Base-by-base conservation (phyloP, 1,140 invertebrate species). In the Harpegnathos saltator region DNA sequence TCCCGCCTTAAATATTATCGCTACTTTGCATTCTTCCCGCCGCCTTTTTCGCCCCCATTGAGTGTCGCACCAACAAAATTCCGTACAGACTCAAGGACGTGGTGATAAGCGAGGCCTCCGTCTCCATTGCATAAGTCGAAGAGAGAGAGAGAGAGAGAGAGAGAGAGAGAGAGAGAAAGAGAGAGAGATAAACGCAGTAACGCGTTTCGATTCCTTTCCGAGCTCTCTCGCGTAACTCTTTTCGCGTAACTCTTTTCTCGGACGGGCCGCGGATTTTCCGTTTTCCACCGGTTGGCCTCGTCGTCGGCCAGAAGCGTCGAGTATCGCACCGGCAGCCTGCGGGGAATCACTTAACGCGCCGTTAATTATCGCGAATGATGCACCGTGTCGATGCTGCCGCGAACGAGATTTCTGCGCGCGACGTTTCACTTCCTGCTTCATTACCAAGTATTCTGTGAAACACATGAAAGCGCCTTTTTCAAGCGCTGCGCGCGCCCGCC, bases 301-400 rank as follows among this genome's bases (percentile, higher is more conserved):
- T 86, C 69, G 24, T 65, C 73, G 17, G 22, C 26, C 50, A 33
- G 48, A 29, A 63, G 17, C 19, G 24, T 69, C 58, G 56, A 5
- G 24, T 22, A 5, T 33, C 29, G 66, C 48, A 59, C 15, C 24
- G 19, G 12, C 48, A 0, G 48, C 56, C 48, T 1, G 48, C 56
- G 22, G 54, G 72, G 52, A 66, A 50, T n/a, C 44, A 59, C 74
- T 83, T 71, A 50, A 81, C 52, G 50, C 44, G 71, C 71, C 77
- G 59, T 87, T 88, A 88, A 87, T 88, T 87, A 88, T 85, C 59
- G 73, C 50, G 33, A 11, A 50, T 33, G 29, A 80, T 80, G 5
- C 38, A 59, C 33, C n/a, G 14, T 58, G 65, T 80, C 75, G 59
- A n/a, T n/a, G n/a, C n/a, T 29, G 75, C 54, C 17, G 33, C 62